phyloP scores from a whole-genome alignment of 37 sponge, comb jelly and placozoan species.

The Haliclona indistincta region DNA sequence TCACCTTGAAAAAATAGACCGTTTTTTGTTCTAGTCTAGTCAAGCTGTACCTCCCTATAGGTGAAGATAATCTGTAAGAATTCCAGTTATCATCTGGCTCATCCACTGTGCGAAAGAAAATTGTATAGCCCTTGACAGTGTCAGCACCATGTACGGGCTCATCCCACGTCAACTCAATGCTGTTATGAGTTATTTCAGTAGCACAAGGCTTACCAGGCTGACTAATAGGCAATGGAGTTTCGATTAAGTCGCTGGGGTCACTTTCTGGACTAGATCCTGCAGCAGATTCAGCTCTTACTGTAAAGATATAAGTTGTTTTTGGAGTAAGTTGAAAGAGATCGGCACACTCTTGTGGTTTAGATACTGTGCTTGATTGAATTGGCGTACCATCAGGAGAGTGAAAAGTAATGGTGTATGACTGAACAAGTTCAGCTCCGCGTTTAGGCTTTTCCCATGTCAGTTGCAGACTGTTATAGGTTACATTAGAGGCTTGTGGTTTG shows the following conservation, averaged over 20 bases:
- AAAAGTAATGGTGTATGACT: too few species aligned
- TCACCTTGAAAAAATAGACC: slow-evolving; percentile 1
- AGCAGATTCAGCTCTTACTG: neutral
- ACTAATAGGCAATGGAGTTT: neutral
- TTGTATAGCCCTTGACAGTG: neutral
- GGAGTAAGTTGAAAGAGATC: too few species aligned
- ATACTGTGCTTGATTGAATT: too few species aligned
- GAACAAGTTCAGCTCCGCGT: too few species aligned
- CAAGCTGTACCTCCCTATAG: too few species aligned
- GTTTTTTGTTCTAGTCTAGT: slow-evolving; percentile 5
- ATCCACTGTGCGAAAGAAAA: neutral
- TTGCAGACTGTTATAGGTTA: too few species aligned
- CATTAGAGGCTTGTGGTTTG: too few species aligned
- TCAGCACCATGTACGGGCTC: slow-evolving; percentile 13
- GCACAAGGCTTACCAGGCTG: slow-evolving; percentile 15
- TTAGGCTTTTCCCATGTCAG: too few species aligned
- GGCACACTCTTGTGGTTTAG: too few species aligned
- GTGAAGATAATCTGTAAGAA: too few species aligned
- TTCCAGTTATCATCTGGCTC: slow-evolving; percentile 11
- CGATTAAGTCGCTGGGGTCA: neutral
- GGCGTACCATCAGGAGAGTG: too few species aligned
- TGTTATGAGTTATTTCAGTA: neutral
- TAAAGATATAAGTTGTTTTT: too few species aligned
- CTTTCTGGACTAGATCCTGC: neutral
- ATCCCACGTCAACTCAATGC: neutral